Base-by-base conservation (phyloP, 2,113 vertebrate genomes). In the Oreochromis niloticus region DNA sequence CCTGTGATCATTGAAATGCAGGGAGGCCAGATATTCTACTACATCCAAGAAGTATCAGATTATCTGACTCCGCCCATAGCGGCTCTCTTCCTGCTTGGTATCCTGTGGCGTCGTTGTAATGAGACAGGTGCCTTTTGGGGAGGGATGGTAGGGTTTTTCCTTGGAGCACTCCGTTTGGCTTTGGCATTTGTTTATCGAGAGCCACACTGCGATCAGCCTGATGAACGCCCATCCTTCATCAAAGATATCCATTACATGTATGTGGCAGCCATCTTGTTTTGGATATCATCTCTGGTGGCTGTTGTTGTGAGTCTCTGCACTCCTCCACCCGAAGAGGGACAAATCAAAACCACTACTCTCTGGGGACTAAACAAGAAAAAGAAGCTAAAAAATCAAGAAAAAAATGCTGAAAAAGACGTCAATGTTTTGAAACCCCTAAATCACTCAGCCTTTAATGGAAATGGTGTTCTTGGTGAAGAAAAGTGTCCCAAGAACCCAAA, bases 21-120 rank as follows among this genome's bases (percentile, higher is more conserved):
- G 94, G 97, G 98, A 14, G 98, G 98, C 17, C 98, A 99, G 94
- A 98, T 99, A 97, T 99, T 99, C 94, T 97, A 99, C 39, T 99
- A 99, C 89, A 99, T 98, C 91, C 98, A 99, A 93, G 98, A 99
- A 93, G 97, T 99, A 0, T 97, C 97, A 0, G 97, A 97, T 85
- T 99, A 99, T 87, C 94, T 99, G 90, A 98, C 98, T 1, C 98
- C 98, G 2, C 98, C 98, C 0, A 96, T 99, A 43, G 98, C 98
- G 1, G 97, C 98, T 32, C 94, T 99, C 5, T 99, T 99, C 93
- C 92, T 99, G 71, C 96, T 99, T 55, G 97, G 97, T 1, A 96
- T 99, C 85, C 97, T 99, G 88, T 99, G 98, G 98, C 97, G 96
- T 57, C 98, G 98, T 6, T 98, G 98, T 94, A 99, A 99, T 30